Evolutionary conservation across 2,113 vertebrate species (phyloP).

Genomic region (Scomber colias): DNA sequence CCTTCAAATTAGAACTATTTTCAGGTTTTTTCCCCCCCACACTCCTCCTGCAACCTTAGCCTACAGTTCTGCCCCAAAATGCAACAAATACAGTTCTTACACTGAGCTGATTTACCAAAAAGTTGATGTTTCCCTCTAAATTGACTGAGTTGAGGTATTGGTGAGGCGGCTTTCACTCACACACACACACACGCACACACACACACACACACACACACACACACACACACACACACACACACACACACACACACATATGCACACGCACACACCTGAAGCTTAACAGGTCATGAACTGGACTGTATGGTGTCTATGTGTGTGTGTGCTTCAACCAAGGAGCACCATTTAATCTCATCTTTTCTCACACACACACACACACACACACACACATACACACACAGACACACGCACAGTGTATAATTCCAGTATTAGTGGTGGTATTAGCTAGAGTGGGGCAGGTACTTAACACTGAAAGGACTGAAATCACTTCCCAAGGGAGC

Average conservation of each 20-base stretch:
- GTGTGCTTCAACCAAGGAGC: slow-evolving; percentile 50
- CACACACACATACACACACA: slow-evolving; percentile 3
- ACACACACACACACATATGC: too few relatives aligned
- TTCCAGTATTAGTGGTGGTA: slow-evolving; percentile 75
- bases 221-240: background rate
- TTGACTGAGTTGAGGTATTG: slow-evolving; percentile 42
- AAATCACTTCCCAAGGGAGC: slow-evolving; percentile 82
- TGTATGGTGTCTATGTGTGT: slow-evolving; percentile 21
- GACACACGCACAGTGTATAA: slow-evolving; percentile 54
- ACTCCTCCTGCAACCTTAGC: too few relatives aligned
- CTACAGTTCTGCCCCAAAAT: too few relatives aligned
- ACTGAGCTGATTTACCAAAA: slow-evolving; percentile 19
- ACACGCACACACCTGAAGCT: slow-evolving; percentile 39
- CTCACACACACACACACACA: slow-evolving; percentile 29
- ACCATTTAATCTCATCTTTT: slow-evolving; percentile 67
- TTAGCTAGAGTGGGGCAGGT: slow-evolving; percentile 80
- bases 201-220: slow-evolving; percentile 1
- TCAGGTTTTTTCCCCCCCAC: too few relatives aligned
- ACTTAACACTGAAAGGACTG: slow-evolving; percentile 81
- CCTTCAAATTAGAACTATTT: too few relatives aligned
- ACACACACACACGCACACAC: too few relatives aligned
- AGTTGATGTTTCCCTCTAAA: slow-evolving; percentile 33
- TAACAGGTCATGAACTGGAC: slow-evolving; percentile 53
- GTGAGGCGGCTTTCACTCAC: slow-evolving; percentile 24
- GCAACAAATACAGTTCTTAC: too few relatives aligned